phyloP scores from a whole-genome alignment of 64 coral and sea anemone species.

The Anthopleura sola region DNA sequence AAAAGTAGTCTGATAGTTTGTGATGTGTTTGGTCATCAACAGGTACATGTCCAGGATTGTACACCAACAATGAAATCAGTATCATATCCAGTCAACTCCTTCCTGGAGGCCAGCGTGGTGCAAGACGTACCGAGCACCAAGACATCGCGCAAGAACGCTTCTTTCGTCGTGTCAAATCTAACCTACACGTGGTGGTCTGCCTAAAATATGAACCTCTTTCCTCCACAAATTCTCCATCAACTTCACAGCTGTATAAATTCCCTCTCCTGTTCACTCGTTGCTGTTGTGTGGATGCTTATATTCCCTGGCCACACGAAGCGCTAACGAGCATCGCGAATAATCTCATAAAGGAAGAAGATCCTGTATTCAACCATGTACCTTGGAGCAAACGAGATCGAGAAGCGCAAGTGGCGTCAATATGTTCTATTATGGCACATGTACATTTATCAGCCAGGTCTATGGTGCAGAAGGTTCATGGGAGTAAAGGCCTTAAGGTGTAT shows the following conservation, averaged over 20 bases:
- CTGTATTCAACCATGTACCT: slow-evolving; percentile 42
- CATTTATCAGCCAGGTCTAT: slow-evolving; percentile 71
- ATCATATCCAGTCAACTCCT: slow-evolving; percentile 90
- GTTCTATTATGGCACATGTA: slow-evolving; percentile 93
- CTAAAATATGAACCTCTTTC: slow-evolving; percentile 47
- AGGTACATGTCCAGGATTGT: slow-evolving; percentile 94
- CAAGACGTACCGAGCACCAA: slow-evolving; percentile 70
- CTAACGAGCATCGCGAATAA: slow-evolving; percentile 73
- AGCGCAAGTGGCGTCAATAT: slow-evolving; percentile 47
- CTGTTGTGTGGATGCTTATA: slow-evolving; percentile 85
- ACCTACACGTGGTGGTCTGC: slow-evolving; percentile 83
- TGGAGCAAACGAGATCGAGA: slow-evolving; percentile 41
- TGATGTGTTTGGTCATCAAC: background rate
- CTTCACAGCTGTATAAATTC: slow-evolving; percentile 55
- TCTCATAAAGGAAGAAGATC: slow-evolving; percentile 40
- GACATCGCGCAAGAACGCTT: slow-evolving; percentile 89
- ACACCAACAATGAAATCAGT: slow-evolving; percentile 71
- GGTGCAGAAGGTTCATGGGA: slow-evolving; percentile 58
- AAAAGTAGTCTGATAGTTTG: too few species aligned
- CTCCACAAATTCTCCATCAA: background rate
- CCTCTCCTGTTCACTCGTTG: slow-evolving; percentile 72
- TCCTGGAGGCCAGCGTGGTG: slow-evolving; percentile 73
- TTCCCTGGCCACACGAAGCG: slow-evolving; percentile 72
- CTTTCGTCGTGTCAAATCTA: slow-evolving; percentile 80
- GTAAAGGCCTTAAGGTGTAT: slow-evolving; percentile 64